phyloP scores from a whole-genome alignment of 2,888 invertebrate species.

The Agriopis marginaria region DNA sequence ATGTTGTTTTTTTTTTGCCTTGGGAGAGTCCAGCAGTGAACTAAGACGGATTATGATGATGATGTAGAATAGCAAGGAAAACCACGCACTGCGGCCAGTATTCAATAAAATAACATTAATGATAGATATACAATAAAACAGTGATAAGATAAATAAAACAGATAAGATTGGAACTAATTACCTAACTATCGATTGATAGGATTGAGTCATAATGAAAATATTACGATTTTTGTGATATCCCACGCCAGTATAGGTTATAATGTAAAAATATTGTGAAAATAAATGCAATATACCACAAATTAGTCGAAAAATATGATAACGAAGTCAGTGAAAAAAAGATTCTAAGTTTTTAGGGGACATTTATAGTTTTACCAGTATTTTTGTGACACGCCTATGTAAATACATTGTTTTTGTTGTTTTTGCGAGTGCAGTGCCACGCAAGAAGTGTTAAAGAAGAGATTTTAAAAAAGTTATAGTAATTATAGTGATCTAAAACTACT shows the following conservation, averaged over 20 bases:
- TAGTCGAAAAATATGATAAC: not conserved
- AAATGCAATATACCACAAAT: not conserved
- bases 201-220: slow-evolving; percentile 3
- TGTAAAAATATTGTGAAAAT: not conserved
- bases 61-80: no score
- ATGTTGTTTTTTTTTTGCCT: no score
- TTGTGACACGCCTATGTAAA: not conserved
- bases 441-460: not conserved
- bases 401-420: not conserved
- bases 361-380: not conserved
- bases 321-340: not conserved
- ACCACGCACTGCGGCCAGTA: not conserved
- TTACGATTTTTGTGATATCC: not conserved
- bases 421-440: not conserved
- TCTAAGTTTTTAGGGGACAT: not conserved
- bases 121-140: slow-evolving; percentile 14
- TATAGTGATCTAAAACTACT: not conserved
- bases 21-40: no score
- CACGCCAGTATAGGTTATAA: not conserved
- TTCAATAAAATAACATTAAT: not conserved
- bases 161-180: slow-evolving; percentile 23
- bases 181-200: slow-evolving; percentile 16
- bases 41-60: no score
- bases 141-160: slow-evolving; percentile 4
- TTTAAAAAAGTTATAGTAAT: not conserved